A percentile compares a stretch with the other conserved stretches of the same genome.
Conservation (phyloP, 2,113 vertebrate species). For the Cynoglossus semilaevis region DNA sequence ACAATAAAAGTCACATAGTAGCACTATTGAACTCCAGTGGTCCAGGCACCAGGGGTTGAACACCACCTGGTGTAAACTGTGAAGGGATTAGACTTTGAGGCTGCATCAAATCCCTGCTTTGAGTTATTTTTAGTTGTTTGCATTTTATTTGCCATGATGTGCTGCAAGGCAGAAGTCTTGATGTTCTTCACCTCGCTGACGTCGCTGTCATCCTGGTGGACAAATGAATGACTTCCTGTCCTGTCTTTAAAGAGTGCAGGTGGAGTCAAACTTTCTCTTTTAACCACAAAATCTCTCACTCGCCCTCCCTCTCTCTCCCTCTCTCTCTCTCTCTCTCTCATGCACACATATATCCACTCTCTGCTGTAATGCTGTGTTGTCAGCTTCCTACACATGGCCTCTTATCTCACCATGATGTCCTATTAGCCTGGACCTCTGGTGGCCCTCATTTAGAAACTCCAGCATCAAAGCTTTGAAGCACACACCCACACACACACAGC, state of each 20-base stretch:
- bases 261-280: slow-evolving; percentile 52
- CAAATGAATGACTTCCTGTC: slow-evolving; percentile 22
- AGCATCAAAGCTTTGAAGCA: slow-evolving; percentile 80
- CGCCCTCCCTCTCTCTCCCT: slow-evolving; percentile 13
- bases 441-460: slow-evolving; percentile 78
- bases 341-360: neutral
- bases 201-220: neutral
- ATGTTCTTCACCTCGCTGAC: no score
- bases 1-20: no score
- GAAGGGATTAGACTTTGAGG: no score
- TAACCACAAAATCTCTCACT: slow-evolving; percentile 22
- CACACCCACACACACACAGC: slow-evolving; percentile 45
- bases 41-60: no score
- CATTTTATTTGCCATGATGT: no score
- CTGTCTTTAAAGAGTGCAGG: slow-evolving; percentile 6
- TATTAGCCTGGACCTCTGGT: slow-evolving; percentile 79
- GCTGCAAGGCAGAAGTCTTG: no score
- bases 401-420: slow-evolving; percentile 80
- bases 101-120: no score
- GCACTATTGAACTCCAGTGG: no score
- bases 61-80: no score
- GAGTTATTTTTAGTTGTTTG: no score
- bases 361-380: slow-evolving; percentile 48
- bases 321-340: neutral
- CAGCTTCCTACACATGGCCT: slow-evolving; percentile 59